A percentile compares a stretch with the other conserved stretches of the same genome.
Evolutionary conservation across 2,888 invertebrate species (phyloP).

Genomic region (Orthonychiurus folsomi): DNA sequence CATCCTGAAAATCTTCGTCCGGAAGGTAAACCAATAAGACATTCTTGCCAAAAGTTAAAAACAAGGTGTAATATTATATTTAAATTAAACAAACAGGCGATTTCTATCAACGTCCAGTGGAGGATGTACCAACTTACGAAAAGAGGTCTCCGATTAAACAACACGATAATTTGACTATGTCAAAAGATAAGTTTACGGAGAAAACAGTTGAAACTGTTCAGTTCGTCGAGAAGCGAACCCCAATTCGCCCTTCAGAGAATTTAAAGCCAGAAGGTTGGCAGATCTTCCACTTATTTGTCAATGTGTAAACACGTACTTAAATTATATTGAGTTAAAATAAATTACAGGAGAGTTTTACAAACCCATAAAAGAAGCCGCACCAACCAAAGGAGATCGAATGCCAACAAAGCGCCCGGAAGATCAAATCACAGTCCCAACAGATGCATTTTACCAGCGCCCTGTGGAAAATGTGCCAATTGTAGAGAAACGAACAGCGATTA

Average conservation of each 20-base stretch:
- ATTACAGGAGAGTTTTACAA: slow-evolving; percentile 41
- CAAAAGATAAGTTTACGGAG: background rate
- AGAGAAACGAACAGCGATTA: slow-evolving; percentile 45
- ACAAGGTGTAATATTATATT: no score
- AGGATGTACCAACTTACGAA: slow-evolving; percentile 45
- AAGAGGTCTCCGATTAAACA: slow-evolving; percentile 45
- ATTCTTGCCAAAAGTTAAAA: no score
- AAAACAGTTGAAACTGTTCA: background rate
- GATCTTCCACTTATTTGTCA: no score
- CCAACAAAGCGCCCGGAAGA: slow-evolving; percentile 46
- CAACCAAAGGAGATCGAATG: slow-evolving; percentile 23
- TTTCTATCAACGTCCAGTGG: slow-evolving; percentile 42
- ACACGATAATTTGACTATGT: background rate
- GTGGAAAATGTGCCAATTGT: slow-evolving; percentile 10
- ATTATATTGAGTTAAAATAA: no score
- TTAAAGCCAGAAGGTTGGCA: background rate
- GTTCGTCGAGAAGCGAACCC: slow-evolving; percentile 25
- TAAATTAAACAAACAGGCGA: no score
- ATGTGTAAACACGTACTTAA: no score
- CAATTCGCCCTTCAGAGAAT: background rate
- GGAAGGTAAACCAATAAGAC: slow-evolving; percentile 50
- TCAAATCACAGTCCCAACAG: no score
- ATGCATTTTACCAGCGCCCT: slow-evolving; percentile 5
- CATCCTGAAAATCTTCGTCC: slow-evolving; percentile 49
- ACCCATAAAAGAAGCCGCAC: no score